Base-by-base conservation (phyloP, 1,140 invertebrate genomes). In the Acromyrmex echinatior region DNA sequence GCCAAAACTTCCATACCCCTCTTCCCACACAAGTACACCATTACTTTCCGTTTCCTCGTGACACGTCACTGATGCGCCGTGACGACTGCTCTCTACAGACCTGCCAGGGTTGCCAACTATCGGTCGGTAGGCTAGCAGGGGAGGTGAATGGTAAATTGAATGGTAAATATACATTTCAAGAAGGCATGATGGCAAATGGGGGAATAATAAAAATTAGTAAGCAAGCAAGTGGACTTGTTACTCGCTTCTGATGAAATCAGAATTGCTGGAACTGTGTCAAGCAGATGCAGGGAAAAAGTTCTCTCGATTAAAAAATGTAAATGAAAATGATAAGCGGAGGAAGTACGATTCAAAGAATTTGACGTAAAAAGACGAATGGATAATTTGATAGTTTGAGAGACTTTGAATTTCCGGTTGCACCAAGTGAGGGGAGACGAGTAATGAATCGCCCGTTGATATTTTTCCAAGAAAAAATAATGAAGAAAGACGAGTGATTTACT, bases 41-140 rank as follows among this genome's bases (percentile, higher is more conserved):
- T 87, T 85, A 85, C 77, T 76, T 80, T 86, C 77, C 18, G 80
- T 87, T 89, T 86, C 80, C 65, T 82, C 76, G 65, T 71, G 87
- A 90, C 88, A 90, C 91, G 88, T 91, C 91, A 92, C 66, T 70
- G 90, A 88, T 90, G 90, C 88, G 90, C 66, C 45, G 73, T 88
- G 88, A 84, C 90, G 80, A 58, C 76, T 76, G 65, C 76, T 88
- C 85, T 73, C 65, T 18, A 35, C 63, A 58, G 85, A 51, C 39
- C 56, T 86, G 14, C n/a, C 76, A 87, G 74, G 82, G 63, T 60
- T 89, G 82, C 77, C 90, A 88, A 92, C 82, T 80, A 63, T 63
- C 53, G 68, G 58, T 80, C 39, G 65, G 2, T 25, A 68, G 66
- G 56, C 71, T 31, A 49, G 7, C 45, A 6, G 12, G 18, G 28